Base-by-base conservation (phyloP, 2,113 vertebrate genomes). In the Puma concolor region DNA sequence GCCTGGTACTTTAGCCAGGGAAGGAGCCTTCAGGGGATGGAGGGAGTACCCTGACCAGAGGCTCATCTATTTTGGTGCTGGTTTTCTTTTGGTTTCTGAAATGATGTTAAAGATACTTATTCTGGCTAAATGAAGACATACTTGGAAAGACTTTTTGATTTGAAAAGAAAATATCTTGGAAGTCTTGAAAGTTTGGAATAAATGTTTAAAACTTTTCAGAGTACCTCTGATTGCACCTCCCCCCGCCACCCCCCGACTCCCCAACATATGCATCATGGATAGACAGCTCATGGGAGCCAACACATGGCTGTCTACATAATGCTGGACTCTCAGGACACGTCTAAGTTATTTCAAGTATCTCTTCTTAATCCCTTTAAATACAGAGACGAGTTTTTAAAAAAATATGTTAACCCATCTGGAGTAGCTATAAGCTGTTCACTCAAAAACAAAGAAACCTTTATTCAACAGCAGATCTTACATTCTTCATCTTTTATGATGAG, bases 1-100 rank as follows among this genome's bases (percentile, higher is more conserved):
- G 48, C 38, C n/a, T 31, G 21, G 17, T 69, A 4, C 66, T 54
- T 54, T 9, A n/a, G n/a, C 50, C 29, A 66, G 38, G 54, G 36
- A 77, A 1, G 77, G 25, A 74, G 44, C 19, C 52, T 66, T 15
- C 25, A 0, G 66, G 17, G n/a, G 23, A 5, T 25, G 72, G 52
- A 72, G 52, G 54, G 13, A 82, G 31, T 25, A 60, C 9, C 8
- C 54, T 52, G 76, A 10, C 17, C 41, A 76, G 48, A 84, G 36
- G 38, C 69, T 33, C 8, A 15, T n/a, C 41, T 95, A 15, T 63
- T 95, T 81, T 77, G 38, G 76, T 83, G 64, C 9, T 64, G 27
- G 33, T n/a, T 71, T 97, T 84, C 44, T 80, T 88, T 82, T 29
- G 64, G 36, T 93, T 97, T 95, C 54, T 60, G 52, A 95, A 88